Conservation (phyloP, 2,797 vertebrate species). For the Orestias chungarensis region DNA sequence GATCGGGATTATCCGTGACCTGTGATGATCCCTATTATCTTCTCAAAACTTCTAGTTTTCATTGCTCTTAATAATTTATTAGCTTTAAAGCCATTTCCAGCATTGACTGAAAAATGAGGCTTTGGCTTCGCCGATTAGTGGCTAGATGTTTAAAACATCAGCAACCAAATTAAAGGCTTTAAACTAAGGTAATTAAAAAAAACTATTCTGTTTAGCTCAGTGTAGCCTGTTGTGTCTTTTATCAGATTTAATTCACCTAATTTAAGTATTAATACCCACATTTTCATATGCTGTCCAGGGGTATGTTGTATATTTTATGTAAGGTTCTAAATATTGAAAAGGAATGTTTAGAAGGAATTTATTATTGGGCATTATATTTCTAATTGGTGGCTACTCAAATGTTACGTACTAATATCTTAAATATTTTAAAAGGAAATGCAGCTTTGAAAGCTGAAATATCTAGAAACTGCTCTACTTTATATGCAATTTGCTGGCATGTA, state of each 20-base stretch:
- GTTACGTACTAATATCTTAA: too few relatives aligned
- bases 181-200: neutral
- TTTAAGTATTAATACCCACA: neutral
- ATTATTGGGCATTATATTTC: neutral
- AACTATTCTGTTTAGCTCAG: neutral
- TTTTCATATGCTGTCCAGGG: neutral
- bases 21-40: slow-evolving; percentile 24
- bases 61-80: slow-evolving; percentile 1
- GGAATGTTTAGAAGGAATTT: neutral
- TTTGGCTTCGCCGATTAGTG: neutral
- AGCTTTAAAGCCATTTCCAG: neutral
- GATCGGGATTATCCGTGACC: slow-evolving; percentile 22
- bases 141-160: neutral
- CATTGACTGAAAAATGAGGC: neutral
- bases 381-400: too few relatives aligned
- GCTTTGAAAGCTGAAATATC: neutral
- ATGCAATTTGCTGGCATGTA: too few relatives aligned
- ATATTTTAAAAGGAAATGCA: too few relatives aligned
- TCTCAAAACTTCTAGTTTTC: neutral
- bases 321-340: neutral
- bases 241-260: neutral
- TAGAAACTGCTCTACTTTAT: neutral
- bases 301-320: neutral
- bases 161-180: neutral
- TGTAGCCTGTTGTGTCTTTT: neutral